These are phyloP conservation scores for Glaucopsyche alexis DNA, from an alignment of 2,888 invertebrate genomes.

Conservation along the genomic window DNA sequence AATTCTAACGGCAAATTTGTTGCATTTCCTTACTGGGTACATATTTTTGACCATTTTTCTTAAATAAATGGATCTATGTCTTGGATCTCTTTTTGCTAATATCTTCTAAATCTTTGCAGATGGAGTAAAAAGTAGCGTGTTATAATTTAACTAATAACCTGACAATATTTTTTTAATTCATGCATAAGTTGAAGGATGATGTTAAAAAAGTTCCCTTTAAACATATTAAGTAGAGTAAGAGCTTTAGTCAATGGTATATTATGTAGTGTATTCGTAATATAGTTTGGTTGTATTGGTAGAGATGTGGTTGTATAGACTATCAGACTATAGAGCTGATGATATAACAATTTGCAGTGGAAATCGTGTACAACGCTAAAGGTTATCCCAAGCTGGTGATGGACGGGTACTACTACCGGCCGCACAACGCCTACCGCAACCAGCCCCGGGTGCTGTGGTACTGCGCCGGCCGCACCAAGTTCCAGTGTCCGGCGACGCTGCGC, in stretches of 20 bases:
- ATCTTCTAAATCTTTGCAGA: no score
- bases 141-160: no score
- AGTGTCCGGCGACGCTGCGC: slow-evolving; percentile 61
- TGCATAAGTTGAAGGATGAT: not conserved
- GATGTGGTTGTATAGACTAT: not conserved
- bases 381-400: slow-evolving; percentile 64
- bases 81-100: no score
- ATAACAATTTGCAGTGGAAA: slow-evolving; percentile 55
- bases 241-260: not conserved
- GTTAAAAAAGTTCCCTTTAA: not conserved
- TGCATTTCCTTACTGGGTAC: no score
- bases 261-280: not conserved
- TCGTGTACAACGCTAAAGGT: slow-evolving; percentile 60
- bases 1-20: no score
- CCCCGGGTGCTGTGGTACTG: slow-evolving; percentile 71
- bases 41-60: no score
- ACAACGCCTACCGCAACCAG: slow-evolving; percentile 70
- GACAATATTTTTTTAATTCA: not conserved
- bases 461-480: slow-evolving; percentile 57
- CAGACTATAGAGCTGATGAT: slow-evolving; percentile 30
- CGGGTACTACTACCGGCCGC: slow-evolving; percentile 66
- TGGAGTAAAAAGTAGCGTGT: no score
- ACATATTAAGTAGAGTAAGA: not conserved
- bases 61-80: no score
- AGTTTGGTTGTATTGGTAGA: not conserved